Evolutionary conservation across 2,888 invertebrate species (phyloP).

Genomic region (Charanyca ferruginea): DNA sequence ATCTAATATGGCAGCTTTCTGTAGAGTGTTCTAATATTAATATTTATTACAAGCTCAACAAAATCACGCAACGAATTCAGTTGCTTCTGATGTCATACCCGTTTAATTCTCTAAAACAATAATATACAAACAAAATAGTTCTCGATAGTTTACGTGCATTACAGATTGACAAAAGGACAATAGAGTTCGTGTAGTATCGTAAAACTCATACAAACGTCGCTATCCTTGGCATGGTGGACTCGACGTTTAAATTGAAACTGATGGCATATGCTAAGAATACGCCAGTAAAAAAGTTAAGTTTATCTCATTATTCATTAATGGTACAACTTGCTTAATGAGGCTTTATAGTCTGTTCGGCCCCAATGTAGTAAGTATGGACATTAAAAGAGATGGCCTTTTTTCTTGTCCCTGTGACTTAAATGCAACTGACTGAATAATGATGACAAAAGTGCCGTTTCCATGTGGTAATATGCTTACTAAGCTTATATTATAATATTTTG

Average conservation of each 20-base stretch:
- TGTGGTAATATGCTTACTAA: background rate
- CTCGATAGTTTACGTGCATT: constrained; percentile 18
- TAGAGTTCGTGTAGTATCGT: constrained; percentile 7
- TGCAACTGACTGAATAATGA: background rate
- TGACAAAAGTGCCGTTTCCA: background rate
- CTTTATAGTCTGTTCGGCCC: background rate
- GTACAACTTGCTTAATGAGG: constrained; percentile 16
- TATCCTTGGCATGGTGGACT: constrained; percentile 51
- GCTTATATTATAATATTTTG: too few relatives aligned
- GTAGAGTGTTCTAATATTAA: too few relatives aligned
- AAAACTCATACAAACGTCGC: constrained; percentile 26
- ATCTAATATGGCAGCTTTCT: too few relatives aligned
- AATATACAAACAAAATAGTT: constrained; percentile 17
- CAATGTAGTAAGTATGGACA: background rate
- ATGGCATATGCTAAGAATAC: constrained; percentile 14
- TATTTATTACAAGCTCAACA: too few relatives aligned
- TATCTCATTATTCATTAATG: constrained; percentile 36
- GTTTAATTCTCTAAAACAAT: constrained; percentile 3
- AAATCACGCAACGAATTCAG: background rate
- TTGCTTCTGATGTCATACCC: background rate
- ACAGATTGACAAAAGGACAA: constrained; percentile 39
- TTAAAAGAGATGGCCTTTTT: constrained; percentile 1
- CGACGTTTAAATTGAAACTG: constrained; percentile 35
- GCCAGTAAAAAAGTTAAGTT: constrained; percentile 6
- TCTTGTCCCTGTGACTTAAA: background rate